Conservation (phyloP, 2,113 vertebrate genomes). For the Gorilla gorilla region DNA sequence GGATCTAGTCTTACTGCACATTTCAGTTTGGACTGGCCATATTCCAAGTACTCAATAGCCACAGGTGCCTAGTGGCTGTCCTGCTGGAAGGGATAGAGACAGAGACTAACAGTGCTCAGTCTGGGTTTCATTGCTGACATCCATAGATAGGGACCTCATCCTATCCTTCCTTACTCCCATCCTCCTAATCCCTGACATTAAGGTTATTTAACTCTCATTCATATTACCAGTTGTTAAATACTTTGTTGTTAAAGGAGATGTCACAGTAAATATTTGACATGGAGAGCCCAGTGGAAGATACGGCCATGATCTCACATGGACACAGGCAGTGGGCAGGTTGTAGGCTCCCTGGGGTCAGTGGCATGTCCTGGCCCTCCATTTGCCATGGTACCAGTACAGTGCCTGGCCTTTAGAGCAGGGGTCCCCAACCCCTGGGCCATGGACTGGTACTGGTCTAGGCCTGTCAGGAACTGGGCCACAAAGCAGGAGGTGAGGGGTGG, state of each 20-base stretch:
- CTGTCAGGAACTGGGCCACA: no score
- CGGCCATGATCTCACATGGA: background rate
- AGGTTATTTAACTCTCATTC: background rate
- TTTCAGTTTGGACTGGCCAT: background rate
- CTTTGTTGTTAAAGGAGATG: background rate
- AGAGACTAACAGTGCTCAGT: fast-evolving
- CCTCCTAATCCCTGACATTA: background rate
- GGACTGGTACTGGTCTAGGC: no score
- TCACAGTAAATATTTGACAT: background rate
- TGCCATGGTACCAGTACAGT: no score
- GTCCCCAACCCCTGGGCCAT: no score
- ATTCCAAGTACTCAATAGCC: fast-evolving
- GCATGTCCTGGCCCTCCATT: background rate
- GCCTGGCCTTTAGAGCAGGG: background rate
- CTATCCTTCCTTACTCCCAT: background rate
- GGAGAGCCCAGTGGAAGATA: fast-evolving
- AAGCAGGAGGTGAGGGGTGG: no score
- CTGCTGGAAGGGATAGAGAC: fast-evolving
- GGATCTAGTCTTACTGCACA: background rate
- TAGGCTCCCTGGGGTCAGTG: background rate
- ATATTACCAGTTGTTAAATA: background rate
- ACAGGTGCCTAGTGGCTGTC: background rate
- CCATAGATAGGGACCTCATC: background rate
- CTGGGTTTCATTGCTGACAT: background rate
- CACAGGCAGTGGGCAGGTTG: fast-evolving